These are phyloP conservation scores for Heliopora coerulea DNA, from an alignment of 92 coral and sea anemone genomes.

Conservation along the genomic window DNA sequence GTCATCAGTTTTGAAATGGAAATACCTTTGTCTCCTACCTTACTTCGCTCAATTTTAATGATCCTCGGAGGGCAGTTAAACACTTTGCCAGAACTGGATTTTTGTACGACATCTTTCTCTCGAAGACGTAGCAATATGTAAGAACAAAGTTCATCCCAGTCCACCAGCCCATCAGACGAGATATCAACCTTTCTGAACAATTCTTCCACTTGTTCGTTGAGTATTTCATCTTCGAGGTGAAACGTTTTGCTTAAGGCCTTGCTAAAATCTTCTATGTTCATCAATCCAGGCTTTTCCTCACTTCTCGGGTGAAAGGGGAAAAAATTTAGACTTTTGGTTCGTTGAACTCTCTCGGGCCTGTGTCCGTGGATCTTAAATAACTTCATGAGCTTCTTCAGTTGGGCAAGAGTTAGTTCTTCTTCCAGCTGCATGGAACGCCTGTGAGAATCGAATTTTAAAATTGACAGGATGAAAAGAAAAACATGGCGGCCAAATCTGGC, in stretches of 20 bases:
- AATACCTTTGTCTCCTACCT: too few species aligned
- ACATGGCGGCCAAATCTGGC: too few species aligned
- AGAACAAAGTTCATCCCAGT: slow-evolving; percentile 97
- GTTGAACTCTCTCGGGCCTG: background rate
- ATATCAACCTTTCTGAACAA: slow-evolving; percentile 89
- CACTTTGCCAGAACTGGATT: slow-evolving; percentile 43
- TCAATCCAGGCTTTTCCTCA: slow-evolving; percentile 64
- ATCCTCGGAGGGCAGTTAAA: slow-evolving; percentile 76
- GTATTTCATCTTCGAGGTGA: slow-evolving; percentile 65
- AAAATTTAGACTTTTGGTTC: background rate
- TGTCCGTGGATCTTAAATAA: slow-evolving; percentile 67
- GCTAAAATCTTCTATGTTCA: slow-evolving; percentile 82
- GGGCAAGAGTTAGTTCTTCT: slow-evolving; percentile 75
- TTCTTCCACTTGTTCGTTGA: slow-evolving; percentile 71
- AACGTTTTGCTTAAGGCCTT: slow-evolving; percentile 68
- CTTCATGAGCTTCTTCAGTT: slow-evolving; percentile 78
- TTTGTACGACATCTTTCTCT: slow-evolving; percentile 70
- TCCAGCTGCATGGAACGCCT: slow-evolving; percentile 68
- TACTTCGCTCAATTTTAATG: slow-evolving; percentile 73
- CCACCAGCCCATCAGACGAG: slow-evolving; percentile 94
- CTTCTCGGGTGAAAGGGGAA: slow-evolving; percentile 1
- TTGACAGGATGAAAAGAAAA: too few species aligned
- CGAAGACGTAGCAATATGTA: slow-evolving; percentile 85
- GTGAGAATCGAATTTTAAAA: background rate
- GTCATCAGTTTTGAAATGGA: too few species aligned